phyloP scores from a whole-genome alignment of 2,113 vertebrate species.

The Geococcyx californianus region DNA sequence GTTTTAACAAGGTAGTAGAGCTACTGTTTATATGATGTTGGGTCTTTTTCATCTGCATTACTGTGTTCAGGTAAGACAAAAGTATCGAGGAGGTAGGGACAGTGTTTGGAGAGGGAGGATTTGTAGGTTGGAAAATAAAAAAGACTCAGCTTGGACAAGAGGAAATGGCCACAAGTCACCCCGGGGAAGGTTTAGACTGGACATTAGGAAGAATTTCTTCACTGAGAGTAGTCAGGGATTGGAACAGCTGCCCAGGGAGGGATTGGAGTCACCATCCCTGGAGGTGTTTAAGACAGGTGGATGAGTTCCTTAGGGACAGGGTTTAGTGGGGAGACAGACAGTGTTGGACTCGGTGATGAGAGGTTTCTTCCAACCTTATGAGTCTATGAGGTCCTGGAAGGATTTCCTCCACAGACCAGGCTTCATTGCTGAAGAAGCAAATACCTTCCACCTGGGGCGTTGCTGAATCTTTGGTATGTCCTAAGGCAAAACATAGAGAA shows the following conservation, averaged over 20 bases:
- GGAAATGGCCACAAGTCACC: no score
- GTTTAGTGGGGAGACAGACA: no score
- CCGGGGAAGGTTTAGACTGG: no score
- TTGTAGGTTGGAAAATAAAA: background rate
- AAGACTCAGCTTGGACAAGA: no score
- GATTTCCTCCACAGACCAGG: background rate
- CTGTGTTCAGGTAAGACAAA: background rate
- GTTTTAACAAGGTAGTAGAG: background rate
- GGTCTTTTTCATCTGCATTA: fast-evolving
- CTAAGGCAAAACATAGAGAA: background rate
- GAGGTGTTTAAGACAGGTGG: no score
- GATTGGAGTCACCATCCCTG: no score
- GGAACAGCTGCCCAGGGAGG: no score
- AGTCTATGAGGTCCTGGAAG: background rate
- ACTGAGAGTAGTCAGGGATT: no score
- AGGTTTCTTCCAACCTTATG: no score
- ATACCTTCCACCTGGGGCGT: fast-evolving
- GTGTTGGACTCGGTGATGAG: no score
- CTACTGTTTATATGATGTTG: background rate
- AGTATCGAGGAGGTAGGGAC: background rate
- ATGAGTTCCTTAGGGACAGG: no score
- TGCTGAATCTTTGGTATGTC: background rate
- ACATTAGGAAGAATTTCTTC: no score
- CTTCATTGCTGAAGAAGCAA: background rate
- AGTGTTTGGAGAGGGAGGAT: background rate